Evolutionary conservation across 2,888 invertebrate species (phyloP).

Genomic region (Ptilodon capucinus): DNA sequence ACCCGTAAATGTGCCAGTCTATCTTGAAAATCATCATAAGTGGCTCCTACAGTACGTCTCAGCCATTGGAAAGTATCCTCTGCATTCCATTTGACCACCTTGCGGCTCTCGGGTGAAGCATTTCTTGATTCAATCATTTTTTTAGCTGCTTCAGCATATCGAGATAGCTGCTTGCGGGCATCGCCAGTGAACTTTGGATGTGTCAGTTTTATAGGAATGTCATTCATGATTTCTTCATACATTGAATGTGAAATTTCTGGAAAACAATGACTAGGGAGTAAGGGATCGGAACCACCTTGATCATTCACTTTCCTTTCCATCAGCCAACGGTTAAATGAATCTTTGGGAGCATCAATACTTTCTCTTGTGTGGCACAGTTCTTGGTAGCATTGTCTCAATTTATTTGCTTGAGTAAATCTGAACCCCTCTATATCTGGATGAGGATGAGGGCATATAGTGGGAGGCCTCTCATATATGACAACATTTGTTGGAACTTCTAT

Average conservation of each 20-base stretch:
- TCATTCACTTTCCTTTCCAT: slow-evolving; percentile 97
- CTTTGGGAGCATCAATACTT: slow-evolving; percentile 96
- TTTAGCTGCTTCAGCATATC: slow-evolving; percentile 98
- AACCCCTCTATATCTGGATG: slow-evolving; percentile 97
- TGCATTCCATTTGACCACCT: slow-evolving; percentile 99
- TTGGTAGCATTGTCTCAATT: slow-evolving; percentile 95
- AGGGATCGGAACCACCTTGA: slow-evolving; percentile 92
- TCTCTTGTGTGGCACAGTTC: slow-evolving; percentile 96
- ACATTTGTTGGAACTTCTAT: slow-evolving; percentile 96
- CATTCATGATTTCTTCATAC: slow-evolving; percentile 99
- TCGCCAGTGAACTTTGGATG: slow-evolving; percentile 98
- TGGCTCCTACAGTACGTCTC: slow-evolving; percentile 94
- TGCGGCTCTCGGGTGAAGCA: slow-evolving; percentile 95
- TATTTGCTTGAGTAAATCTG: slow-evolving; percentile 90
- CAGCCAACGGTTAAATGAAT: slow-evolving; percentile 98
- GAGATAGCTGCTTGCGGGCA: slow-evolving; percentile 95
- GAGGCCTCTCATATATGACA: slow-evolving; percentile 93
- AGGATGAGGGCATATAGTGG: slow-evolving; percentile 93
- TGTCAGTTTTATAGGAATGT: slow-evolving; percentile 97
- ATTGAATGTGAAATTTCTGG: slow-evolving; percentile 96
- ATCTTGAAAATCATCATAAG: slow-evolving; percentile 96
- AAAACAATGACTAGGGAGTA: slow-evolving; percentile 95
- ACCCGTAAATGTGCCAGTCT: slow-evolving; percentile 93
- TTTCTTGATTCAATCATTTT: slow-evolving; percentile 97
- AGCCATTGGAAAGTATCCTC: slow-evolving; percentile 99